phyloP scores from a whole-genome alignment of 2,113 vertebrate genomes.

The Vulpes ferrilata region DNA sequence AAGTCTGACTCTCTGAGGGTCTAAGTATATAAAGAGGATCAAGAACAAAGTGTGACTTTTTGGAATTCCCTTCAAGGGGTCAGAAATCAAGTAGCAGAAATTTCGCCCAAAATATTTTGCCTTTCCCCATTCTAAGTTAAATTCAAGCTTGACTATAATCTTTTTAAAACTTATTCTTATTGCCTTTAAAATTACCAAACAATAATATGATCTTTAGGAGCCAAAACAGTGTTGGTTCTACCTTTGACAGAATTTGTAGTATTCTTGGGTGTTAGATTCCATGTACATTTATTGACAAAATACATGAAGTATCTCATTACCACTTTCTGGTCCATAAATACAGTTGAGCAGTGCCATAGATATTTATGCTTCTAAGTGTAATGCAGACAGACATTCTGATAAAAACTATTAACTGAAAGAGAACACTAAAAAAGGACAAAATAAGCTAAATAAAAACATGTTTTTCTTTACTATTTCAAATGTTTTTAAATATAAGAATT shows the following conservation, averaged over 20 bases:
- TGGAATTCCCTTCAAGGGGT: not conserved
- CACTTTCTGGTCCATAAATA: not conserved
- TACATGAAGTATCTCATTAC: slow-evolving; percentile 4
- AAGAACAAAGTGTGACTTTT: not conserved
- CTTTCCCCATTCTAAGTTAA: not conserved
- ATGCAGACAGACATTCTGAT: not conserved
- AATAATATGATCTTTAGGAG: not conserved
- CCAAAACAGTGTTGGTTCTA: not conserved
- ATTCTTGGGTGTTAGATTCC: not conserved
- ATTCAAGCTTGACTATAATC: not conserved
- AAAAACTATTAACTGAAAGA: slow-evolving; percentile 18
- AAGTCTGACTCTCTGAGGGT: not conserved
- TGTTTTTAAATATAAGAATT: slow-evolving; percentile 10
- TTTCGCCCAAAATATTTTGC: not conserved
- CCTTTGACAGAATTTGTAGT: not conserved
- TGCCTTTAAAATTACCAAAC: slow-evolving; percentile 2
- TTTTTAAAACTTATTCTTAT: not conserved
- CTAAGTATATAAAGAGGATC: not conserved
- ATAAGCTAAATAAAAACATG: slow-evolving; percentile 14
- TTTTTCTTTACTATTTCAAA: slow-evolving; percentile 35
- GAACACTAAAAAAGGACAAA: slow-evolving; percentile 25
- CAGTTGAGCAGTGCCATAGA: not conserved
- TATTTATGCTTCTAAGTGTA: not conserved
- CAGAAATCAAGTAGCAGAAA: not conserved
- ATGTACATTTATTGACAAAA: slow-evolving; percentile 48